Base-by-base conservation (phyloP, 2,888 invertebrate species). In the Eurytoma adleriae region DNA sequence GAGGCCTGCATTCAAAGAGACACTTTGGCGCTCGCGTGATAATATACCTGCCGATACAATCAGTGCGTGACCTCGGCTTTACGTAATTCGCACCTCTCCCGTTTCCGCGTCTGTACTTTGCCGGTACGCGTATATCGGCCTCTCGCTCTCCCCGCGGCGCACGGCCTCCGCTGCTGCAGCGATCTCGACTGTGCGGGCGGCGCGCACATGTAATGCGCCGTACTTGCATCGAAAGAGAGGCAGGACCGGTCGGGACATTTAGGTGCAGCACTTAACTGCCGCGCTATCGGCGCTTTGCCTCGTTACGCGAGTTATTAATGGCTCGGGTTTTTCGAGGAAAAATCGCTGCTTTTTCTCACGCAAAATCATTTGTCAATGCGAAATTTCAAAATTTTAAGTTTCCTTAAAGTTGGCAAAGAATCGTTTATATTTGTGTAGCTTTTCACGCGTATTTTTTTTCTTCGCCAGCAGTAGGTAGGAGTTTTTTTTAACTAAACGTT, bases 41-140 rank as follows among this genome's bases (percentile, higher is more conserved):
- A 70, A 70, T 69, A 71, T 57, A 66, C 62, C 69, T 56, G 77
- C 16, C 77, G 71, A 72, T 72, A 66, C 71, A 72, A 72, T 71
- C 66, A 59, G 71, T 67, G 71, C 78, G 52, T 71, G 71, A 78
- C 78, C 71, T 78, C 71, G 57, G 66, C 50, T 4, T 78, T 72
- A 67, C 59, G 67, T 66, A 78, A 78, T 72, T 70, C 52, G 40
- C 64, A 27, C 73, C 56, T 66, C 64, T 54, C 76, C 24, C 64
- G 27, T 70, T 77, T 69, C 70, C 79, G 61, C 78, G 64, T 64
- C 27, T 61, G 48, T 30, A 61, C 73, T 59, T 61, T 52, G 40
- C 40, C 40, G 10, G 40, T 40, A 24, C 24, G 24, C 24, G 24
- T 24, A 24, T 24, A 40, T 40, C 40, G 40, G 40, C 10, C 40